phyloP scores from a whole-genome alignment of 1,140 invertebrate species.

The Drosophila cardini region DNA sequence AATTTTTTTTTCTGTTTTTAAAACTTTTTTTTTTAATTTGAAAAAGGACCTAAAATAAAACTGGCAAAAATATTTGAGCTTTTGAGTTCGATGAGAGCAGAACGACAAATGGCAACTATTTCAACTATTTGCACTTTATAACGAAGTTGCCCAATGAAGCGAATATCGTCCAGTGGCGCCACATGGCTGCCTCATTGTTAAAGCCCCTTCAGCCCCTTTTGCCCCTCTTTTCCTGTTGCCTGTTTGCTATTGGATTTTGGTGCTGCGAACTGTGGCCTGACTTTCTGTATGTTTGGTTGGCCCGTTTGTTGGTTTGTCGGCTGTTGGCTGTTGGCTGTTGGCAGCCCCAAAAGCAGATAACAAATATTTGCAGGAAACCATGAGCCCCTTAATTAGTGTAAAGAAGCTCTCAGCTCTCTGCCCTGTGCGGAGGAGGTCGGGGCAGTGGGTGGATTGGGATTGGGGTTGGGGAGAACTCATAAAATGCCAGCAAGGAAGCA shows the following conservation, averaged over 20 bases:
- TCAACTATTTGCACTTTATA: conserved; percentile 72
- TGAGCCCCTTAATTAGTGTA: conserved; percentile 83
- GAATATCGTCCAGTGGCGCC: conserved; percentile 69
- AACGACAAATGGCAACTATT: conserved; percentile 70
- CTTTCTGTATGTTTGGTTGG: conserved; percentile 24
- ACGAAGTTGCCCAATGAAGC: conserved; percentile 72
- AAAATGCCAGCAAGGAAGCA: conserved; percentile 80
- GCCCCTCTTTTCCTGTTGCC: conserved; percentile 17
- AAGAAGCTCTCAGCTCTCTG: conserved; percentile 58
- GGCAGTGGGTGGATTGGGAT: not conserved
- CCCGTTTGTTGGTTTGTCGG: conserved; percentile 1
- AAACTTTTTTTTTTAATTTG: not conserved
- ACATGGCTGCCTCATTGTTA: conserved; percentile 74
- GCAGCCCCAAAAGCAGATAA: conserved; percentile 66
- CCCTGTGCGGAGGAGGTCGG: not conserved
- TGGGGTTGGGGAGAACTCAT: conserved; percentile 46
- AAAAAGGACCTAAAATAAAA: not conserved
- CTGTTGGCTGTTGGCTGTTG: conserved; percentile 33
- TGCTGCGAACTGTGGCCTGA: conserved; percentile 19
- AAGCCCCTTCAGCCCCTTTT: conserved; percentile 19
- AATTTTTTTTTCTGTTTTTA: no score
- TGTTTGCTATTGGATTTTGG: conserved; percentile 54
- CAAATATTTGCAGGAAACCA: conserved; percentile 83
- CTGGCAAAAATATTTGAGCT: conserved; percentile 2
- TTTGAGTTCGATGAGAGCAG: conserved; percentile 30